Conservation (phyloP, 92 coral and sea anemone species). For the Desmophyllum pertusum region DNA sequence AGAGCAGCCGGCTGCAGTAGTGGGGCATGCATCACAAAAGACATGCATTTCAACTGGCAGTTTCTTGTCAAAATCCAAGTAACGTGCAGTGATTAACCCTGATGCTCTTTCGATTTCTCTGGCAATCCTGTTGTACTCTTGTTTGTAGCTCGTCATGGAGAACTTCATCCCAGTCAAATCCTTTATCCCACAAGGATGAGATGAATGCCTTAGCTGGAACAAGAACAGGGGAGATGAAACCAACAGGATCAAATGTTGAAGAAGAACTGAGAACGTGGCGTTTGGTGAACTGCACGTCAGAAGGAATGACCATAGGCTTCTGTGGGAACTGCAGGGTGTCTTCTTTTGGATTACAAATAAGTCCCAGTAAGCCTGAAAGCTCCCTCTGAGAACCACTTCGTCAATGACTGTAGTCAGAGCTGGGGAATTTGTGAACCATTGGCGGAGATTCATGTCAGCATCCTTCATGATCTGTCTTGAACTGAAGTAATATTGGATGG, state of each 20-base stretch:
- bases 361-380: constrained; percentile 29
- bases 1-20: constrained; percentile 54
- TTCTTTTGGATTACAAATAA: constrained; percentile 31
- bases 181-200: constrained; percentile 50
- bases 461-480: constrained; percentile 39
- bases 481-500: constrained; percentile 25
- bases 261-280: constrained; percentile 52
- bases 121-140: constrained; percentile 37
- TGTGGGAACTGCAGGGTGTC: constrained; percentile 45
- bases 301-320: constrained; percentile 25
- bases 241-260: constrained; percentile 59
- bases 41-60: constrained; percentile 55
- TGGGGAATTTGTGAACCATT: constrained; percentile 47
- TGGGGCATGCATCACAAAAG: constrained; percentile 64
- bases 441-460: constrained; percentile 54
- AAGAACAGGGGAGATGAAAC: constrained; percentile 54
- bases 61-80: constrained; percentile 51
- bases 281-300: constrained; percentile 42
- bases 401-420: constrained; percentile 14
- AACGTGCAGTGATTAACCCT: constrained; percentile 22
- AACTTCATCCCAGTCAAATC: constrained; percentile 54
- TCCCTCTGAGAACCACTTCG: constrained; percentile 44
- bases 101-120: constrained; percentile 39
- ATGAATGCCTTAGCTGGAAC: constrained; percentile 54
- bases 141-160: constrained; percentile 42